phyloP scores from a whole-genome alignment of 2,113 vertebrate species.

The Panurus biarmicus region DNA sequence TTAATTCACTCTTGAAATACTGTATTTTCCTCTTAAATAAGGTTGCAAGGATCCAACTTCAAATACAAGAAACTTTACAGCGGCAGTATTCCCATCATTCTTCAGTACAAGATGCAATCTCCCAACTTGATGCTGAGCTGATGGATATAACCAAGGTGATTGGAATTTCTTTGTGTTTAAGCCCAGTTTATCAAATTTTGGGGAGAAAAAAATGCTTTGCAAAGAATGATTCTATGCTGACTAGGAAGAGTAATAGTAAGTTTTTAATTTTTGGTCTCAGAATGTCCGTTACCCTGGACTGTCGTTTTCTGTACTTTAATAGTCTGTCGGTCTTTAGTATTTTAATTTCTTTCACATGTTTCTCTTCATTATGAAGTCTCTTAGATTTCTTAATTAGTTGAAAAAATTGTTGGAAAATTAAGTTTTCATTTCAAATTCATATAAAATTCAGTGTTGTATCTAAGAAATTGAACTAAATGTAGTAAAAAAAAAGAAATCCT shows the following conservation, averaged over 20 bases:
- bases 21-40: slow-evolving; percentile 49
- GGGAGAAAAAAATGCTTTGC: neutral
- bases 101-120: slow-evolving; percentile 87
- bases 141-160: slow-evolving; percentile 96
- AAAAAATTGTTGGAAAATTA: neutral
- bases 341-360: neutral
- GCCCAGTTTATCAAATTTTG: neutral
- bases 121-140: slow-evolving; percentile 88
- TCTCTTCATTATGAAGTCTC: neutral
- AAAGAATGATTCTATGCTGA: neutral
- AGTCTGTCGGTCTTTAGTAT: neutral
- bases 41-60: slow-evolving; percentile 95
- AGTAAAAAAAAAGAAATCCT: neutral
- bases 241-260: neutral
- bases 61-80: slow-evolving; percentile 91
- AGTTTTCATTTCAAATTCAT: neutral
- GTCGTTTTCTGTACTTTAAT: neutral
- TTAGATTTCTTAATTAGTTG: neutral
- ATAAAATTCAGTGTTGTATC: neutral
- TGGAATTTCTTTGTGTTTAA: neutral
- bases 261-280: neutral
- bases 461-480: neutral
- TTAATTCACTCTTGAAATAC: neutral
- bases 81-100: slow-evolving; percentile 87
- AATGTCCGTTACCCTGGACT: neutral